Evolutionary conservation across 2,888 invertebrate genomes (phyloP).

Genomic region (Autographa pulchrina): DNA sequence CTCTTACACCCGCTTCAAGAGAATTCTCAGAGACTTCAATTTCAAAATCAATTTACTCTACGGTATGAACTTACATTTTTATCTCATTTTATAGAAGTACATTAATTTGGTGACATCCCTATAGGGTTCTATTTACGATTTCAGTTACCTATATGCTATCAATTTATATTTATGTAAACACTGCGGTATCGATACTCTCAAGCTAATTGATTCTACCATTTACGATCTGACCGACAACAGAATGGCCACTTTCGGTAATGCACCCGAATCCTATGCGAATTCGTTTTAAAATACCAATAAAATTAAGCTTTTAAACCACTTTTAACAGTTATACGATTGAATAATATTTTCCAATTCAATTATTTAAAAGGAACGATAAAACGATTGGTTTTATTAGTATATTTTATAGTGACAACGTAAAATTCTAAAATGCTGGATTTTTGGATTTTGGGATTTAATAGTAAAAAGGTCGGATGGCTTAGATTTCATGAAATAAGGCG

Average conservation of each 20-base stretch:
- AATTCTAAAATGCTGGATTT: background rate
- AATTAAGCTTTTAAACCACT: slow-evolving; percentile 11
- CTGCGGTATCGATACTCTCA: background rate
- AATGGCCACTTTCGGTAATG: slow-evolving; percentile 16
- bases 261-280: background rate
- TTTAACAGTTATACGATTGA: slow-evolving; percentile 11
- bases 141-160: background rate
- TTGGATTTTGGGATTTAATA: background rate
- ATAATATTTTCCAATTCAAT: background rate
- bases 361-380: background rate
- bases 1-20: too few relatives aligned
- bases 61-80: too few relatives aligned
- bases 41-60: too few relatives aligned
- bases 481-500: too few relatives aligned
- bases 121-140: background rate
- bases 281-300: slow-evolving; percentile 21
- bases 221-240: slow-evolving; percentile 5
- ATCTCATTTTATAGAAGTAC: too few relatives aligned
- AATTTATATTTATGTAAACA: background rate
- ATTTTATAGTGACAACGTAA: background rate
- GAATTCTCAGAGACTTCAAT: too few relatives aligned
- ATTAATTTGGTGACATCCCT: too few relatives aligned
- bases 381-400: background rate
- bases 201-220: slow-evolving; percentile 12
- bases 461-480: background rate